These are phyloP conservation scores for Axea sp. DNA, from an alignment of 2,888 invertebrate species.

Conservation along the genomic window DNA sequence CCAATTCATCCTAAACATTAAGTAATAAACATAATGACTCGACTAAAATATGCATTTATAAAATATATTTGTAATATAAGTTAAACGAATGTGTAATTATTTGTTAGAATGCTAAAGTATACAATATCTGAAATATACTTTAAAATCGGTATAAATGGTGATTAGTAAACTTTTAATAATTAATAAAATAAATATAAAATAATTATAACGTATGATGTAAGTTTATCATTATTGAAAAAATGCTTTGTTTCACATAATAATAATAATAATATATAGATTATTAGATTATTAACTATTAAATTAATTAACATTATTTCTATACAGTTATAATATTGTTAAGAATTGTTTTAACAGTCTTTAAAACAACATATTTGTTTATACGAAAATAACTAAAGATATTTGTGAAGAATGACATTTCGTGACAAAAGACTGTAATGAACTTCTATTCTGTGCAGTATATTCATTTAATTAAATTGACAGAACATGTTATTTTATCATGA, in stretches of 20 bases:
- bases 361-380: neutral
- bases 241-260: no score
- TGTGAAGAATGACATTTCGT: conserved; percentile 33
- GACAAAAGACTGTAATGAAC: conserved; percentile 54
- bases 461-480: conserved; percentile 56
- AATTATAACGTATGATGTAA: conserved; percentile 28
- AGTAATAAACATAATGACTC: no score
- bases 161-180: conserved; percentile 46
- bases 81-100: no score
- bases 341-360: no score
- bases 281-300: no score
- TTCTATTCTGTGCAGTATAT: conserved; percentile 44
- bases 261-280: no score
- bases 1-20: conserved; percentile 77
- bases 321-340: no score
- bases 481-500: conserved; percentile 55
- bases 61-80: no score
- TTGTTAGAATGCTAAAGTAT: conserved; percentile 45
- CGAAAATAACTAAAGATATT: conserved; percentile 17
- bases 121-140: conserved; percentile 49
- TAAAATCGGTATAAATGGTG: conserved; percentile 46
- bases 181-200: conserved; percentile 43
- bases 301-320: no score
- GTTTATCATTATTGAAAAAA: conserved; percentile 22
- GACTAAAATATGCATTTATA: no score